phyloP scores from a whole-genome alignment of 2,797 vertebrate genomes.

The Cheracebus regulus region DNA sequence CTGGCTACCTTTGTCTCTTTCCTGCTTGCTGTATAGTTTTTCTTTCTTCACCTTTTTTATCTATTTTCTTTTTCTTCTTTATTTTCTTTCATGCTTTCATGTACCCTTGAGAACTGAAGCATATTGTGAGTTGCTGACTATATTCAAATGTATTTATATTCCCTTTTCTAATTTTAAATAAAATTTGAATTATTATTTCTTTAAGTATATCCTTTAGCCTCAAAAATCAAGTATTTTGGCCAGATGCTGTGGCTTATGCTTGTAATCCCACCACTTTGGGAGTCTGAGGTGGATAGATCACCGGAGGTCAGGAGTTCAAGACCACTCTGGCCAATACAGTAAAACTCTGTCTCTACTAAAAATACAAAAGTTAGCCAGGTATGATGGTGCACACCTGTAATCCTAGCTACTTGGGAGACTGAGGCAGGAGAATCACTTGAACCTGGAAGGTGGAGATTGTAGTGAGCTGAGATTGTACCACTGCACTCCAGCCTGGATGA shows the following conservation, averaged over 20 bases:
- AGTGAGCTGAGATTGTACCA: background rate
- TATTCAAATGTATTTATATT: background rate
- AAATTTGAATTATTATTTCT: slow-evolving; percentile 17
- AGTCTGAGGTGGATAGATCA: background rate
- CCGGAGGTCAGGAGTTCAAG: background rate
- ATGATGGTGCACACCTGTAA: background rate
- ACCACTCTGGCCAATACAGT: background rate
- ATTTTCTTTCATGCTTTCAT: background rate
- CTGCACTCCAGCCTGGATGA: background rate
- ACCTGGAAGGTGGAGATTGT: background rate
- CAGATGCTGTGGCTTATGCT: background rate
- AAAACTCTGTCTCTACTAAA: background rate
- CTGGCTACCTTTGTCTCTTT: background rate
- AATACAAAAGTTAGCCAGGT: background rate
- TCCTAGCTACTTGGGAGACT: background rate
- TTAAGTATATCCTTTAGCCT: background rate
- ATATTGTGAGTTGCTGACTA: background rate
- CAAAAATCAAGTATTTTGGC: background rate
- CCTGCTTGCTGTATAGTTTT: background rate
- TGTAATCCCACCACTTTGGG: background rate
- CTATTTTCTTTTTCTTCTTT: background rate
- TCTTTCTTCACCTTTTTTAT: background rate
- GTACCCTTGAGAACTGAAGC: background rate
- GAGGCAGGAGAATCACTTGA: background rate
- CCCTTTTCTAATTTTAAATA: background rate